Evolutionary conservation across 2,113 vertebrate species (phyloP), one percentile per base, ranked within the genome.

Genomic region (Sphaerodactylus townsendi): DNA sequence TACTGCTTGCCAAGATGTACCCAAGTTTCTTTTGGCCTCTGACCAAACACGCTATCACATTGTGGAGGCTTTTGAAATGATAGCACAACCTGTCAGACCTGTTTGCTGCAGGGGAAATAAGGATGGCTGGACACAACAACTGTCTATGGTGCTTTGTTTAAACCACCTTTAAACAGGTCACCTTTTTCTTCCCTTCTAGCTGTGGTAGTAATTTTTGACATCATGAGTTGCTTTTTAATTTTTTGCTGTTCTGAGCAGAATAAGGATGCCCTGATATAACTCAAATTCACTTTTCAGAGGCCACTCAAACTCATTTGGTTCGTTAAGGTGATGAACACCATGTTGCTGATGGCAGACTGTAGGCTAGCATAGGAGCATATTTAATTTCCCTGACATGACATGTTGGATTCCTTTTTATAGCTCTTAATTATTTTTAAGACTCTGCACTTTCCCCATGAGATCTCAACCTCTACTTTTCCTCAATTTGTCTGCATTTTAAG

Each of bases 401-500:
- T 8, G 25, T 65, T 23, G 25, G 25, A 8, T 65, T 65, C 62
- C 62, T 65, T 65, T 65, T 10, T 65, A 65, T 65, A 65, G 64
- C 28, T 65, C 9, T 65, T 65, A 86, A 44, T 50, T 75, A 0
- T 70, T 11, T 81, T 23, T 76, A 2, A 30, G 64, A 65, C 62
- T 33, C 11, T 37, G 1, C 71, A 72, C 39, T 56, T 9, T 37
- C 1, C 1, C 11, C 65, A 4, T 3, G 80, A 50, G 48, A 50
- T 7, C 25, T 68, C 8, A 71, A 4, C 13, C 10, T 14, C 48
- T 50, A 4, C 48, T 37, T 74, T 3, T 71, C 86, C 0, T 3
- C 88, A 81, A 74, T 53, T 2, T 71, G 8, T 84, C 79, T 88
- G 50, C 44, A 0, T 86, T 7, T 77, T 90, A 77, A n/a, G n/a